Evolutionary conservation across 2,113 vertebrate species (phyloP).

Genomic region (Catharus minimus): DNA sequence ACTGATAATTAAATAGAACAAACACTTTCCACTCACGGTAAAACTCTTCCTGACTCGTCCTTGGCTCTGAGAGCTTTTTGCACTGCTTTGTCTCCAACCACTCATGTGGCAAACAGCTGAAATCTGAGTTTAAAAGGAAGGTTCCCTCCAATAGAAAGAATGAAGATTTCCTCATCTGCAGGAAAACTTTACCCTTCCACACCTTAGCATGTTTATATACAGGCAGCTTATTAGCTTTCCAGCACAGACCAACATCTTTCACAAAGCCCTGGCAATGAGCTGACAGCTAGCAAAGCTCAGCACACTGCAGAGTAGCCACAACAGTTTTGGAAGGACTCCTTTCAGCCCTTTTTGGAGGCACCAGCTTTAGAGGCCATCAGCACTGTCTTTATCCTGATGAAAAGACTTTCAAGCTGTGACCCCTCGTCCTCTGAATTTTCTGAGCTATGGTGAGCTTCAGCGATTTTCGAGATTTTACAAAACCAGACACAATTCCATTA

Average conservation of each 20-base stretch:
- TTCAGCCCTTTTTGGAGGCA: neutral
- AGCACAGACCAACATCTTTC: neutral
- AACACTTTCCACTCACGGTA: neutral
- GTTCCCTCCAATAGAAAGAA: neutral
- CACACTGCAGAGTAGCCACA: accelerated
- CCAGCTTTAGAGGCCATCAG: neutral
- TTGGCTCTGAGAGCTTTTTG: neutral
- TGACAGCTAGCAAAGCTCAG: neutral
- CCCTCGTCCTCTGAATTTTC: neutral
- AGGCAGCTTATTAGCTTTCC: neutral
- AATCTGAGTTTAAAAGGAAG: neutral
- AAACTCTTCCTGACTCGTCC: neutral
- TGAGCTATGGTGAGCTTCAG: neutral
- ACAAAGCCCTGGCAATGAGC: neutral
- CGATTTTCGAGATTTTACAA: neutral
- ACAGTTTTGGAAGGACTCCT: neutral
- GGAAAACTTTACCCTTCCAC: neutral
- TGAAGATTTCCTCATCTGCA: neutral
- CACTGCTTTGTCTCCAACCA: neutral
- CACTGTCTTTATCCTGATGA: neutral
- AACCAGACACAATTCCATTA: neutral
- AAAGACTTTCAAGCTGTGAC: neutral
- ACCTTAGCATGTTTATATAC: neutral
- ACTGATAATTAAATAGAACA: neutral
- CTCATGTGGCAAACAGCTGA: accelerated